Evolutionary conservation across 2,113 vertebrate species (phyloP).

Genomic region (Tonatia bakeri): DNA sequence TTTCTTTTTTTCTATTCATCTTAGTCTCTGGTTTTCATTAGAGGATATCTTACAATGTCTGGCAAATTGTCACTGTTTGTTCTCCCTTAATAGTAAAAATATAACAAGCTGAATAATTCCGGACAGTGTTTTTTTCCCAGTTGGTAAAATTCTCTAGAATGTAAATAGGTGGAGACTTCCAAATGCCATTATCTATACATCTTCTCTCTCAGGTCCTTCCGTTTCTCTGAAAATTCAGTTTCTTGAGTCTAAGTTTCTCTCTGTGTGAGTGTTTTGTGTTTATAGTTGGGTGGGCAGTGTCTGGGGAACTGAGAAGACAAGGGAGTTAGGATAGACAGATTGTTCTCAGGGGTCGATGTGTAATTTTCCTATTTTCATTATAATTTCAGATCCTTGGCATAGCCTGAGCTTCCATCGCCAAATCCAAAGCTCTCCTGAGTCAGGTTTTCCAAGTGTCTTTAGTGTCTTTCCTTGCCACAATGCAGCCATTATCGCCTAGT

Average conservation of each 20-base stretch:
- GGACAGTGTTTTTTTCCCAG: neutral
- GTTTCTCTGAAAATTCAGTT: neutral
- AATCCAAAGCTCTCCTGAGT: neutral
- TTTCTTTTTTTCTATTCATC: neutral
- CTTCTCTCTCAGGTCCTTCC: neutral
- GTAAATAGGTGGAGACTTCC: neutral
- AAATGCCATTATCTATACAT: neutral
- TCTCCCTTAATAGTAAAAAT: neutral
- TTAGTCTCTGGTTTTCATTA: neutral
- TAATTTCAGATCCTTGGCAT: neutral
- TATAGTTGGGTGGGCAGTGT: neutral
- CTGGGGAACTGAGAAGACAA: neutral
- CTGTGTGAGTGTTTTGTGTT: neutral
- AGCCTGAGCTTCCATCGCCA: neutral
- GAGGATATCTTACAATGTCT: neutral
- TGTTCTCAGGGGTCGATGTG: neutral
- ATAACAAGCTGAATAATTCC: neutral
- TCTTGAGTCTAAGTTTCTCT: neutral
- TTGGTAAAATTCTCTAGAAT: neutral
- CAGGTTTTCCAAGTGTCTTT: neutral
- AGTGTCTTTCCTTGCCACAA: neutral
- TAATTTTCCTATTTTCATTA: neutral
- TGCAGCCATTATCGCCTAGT: fast-evolving
- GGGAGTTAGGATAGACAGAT: no score
- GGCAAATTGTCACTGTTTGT: neutral